A percentile compares a stretch with the other conserved stretches of the same genome.
Evolutionary conservation across 2,113 vertebrate species (phyloP).

Genomic region (Vulpes ferrilata): DNA sequence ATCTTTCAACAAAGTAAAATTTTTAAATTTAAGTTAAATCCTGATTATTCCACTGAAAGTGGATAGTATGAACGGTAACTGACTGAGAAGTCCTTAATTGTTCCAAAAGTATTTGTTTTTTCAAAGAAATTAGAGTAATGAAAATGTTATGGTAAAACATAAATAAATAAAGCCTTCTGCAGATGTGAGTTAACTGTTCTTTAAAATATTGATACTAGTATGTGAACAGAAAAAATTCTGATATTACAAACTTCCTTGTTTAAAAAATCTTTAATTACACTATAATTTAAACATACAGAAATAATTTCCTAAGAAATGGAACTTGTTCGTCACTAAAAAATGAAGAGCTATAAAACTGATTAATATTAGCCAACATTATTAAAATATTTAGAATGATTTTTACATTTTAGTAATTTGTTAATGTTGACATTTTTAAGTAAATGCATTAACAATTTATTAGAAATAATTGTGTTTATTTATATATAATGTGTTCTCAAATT

Average conservation of each 20-base stretch:
- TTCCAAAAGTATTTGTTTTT: neutral
- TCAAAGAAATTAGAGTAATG: neutral
- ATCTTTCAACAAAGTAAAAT: neutral
- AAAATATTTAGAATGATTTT: neutral
- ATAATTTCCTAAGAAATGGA: neutral
- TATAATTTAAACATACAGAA: conserved; percentile 7
- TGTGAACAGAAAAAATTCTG: neutral
- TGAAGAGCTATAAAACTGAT: neutral
- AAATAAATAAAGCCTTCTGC: neutral
- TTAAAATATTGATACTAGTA: neutral
- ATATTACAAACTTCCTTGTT: neutral
- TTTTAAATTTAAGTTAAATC: neutral
- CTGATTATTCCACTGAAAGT: neutral
- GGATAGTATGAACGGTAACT: neutral
- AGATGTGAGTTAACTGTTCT: neutral
- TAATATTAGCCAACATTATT: neutral
- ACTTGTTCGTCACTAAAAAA: conserved; percentile 36
- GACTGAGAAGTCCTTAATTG: neutral
- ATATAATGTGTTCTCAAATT: conserved; percentile 48
- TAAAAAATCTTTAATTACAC: neutral
- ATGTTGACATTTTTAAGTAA: conserved; percentile 52
- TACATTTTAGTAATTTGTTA: conserved; percentile 43
- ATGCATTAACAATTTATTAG: conserved; percentile 23
- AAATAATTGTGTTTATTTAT: neutral
- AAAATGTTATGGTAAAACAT: neutral